A percentile compares a stretch with the other conserved stretches of the same genome.
These are phyloP conservation scores for Epizoanthus stellaris DNA, from an alignment of 92 coral and sea anemone species.

Conservation along the genomic window DNA sequence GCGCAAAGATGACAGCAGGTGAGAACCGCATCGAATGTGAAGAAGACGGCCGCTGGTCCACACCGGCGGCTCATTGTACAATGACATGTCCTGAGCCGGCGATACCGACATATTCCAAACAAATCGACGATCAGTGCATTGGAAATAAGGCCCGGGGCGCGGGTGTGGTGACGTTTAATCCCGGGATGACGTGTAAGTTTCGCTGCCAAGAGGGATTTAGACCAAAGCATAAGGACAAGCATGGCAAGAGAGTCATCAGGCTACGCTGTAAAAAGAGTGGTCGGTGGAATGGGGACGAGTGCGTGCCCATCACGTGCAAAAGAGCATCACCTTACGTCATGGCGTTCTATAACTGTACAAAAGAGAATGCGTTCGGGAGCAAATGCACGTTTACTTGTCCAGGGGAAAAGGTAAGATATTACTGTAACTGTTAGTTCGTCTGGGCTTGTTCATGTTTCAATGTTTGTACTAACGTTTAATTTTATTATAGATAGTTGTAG, in stretches of 20 bases:
- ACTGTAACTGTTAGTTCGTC: background rate
- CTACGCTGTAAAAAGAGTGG: slow-evolving; percentile 88
- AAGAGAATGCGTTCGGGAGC: slow-evolving; percentile 70
- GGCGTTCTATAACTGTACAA: slow-evolving; percentile 89
- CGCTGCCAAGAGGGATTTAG: slow-evolving; percentile 79
- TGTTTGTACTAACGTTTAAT: background rate
- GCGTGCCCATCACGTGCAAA: slow-evolving; percentile 77
- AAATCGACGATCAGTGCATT: background rate
- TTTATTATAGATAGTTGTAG: too few species aligned
- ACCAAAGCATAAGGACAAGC: slow-evolving; percentile 47
- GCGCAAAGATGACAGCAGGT: slow-evolving; percentile 70
- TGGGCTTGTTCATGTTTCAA: background rate
- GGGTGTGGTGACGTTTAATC: slow-evolving; percentile 33
- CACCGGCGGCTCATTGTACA: slow-evolving; percentile 76
- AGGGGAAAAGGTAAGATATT: slow-evolving; percentile 63
- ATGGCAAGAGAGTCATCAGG: slow-evolving; percentile 47
- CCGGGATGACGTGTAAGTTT: slow-evolving; percentile 86
- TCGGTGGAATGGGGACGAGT: slow-evolving; percentile 68
- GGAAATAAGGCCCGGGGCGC: slow-evolving; percentile 7
- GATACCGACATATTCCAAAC: slow-evolving; percentile 65
- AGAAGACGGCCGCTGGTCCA: slow-evolving; percentile 95
- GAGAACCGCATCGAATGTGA: slow-evolving; percentile 85
- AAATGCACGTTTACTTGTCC: slow-evolving; percentile 79
- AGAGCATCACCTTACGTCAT: slow-evolving; percentile 51
- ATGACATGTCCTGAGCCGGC: slow-evolving; percentile 78